A percentile compares a stretch with the other conserved stretches of the same genome.
Evolutionary conservation across 2,888 invertebrate genomes (phyloP).

Genomic region (Ornithoptera alexandrae): DNA sequence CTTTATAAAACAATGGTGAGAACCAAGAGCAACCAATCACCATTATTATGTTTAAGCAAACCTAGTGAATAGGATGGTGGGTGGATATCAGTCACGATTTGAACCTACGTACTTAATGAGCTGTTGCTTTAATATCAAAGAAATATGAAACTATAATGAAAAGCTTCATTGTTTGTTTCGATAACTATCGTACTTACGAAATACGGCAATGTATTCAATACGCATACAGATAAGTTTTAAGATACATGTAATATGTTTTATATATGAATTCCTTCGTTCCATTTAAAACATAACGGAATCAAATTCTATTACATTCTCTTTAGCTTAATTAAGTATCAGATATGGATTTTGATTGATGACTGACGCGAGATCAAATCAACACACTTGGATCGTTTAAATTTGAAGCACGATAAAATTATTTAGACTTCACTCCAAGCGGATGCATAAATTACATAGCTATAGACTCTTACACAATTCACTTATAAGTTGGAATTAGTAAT

Average conservation of each 20-base stretch:
- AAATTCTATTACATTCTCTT: constrained; percentile 11
- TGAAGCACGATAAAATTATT: constrained; percentile 5
- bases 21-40: constrained; percentile 2
- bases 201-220: too few species aligned
- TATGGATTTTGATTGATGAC: constrained; percentile 9
- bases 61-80: constrained; percentile 17
- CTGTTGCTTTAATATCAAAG: constrained; percentile 3
- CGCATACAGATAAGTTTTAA: background rate
- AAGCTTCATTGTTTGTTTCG: constrained; percentile 1
- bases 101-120: constrained; percentile 17
- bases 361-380: constrained; percentile 21
- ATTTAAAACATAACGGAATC: constrained; percentile 10
- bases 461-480: constrained; percentile 27
- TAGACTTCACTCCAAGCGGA: constrained; percentile 31
- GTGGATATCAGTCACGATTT: constrained; percentile 16
- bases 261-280: background rate
- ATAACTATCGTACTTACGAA: background rate
- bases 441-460: constrained; percentile 30
- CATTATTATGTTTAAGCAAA: constrained; percentile 8
- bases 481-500: constrained; percentile 14
- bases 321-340: constrained; percentile 15
- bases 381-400: constrained; percentile 17
- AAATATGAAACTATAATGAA: constrained; percentile 5
- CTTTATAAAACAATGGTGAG: constrained; percentile 1
- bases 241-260: background rate